These are phyloP conservation scores for Contarinia nasturtii DNA, from an alignment of 1,140 invertebrate species.

Conservation along the genomic window DNA sequence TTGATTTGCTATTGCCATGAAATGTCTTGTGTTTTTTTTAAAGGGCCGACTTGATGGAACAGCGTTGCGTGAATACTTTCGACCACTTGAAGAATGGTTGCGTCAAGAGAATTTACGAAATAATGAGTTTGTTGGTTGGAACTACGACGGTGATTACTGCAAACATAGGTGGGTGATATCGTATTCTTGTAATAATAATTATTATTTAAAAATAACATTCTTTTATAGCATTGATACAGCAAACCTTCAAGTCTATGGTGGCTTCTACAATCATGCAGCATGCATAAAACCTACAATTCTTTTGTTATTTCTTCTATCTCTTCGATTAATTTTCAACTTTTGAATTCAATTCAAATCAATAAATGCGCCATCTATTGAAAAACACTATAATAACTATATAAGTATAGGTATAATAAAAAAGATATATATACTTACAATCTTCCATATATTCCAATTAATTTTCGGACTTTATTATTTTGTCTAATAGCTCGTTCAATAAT, in stretches of 20 bases:
- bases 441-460: too few relatives aligned
- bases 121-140: conserved; percentile 62
- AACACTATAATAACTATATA: not conserved
- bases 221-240: conserved; percentile 57
- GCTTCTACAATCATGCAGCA: conserved; percentile 43
- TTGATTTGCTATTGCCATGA: too few relatives aligned
- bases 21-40: too few relatives aligned
- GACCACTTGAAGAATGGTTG: conserved; percentile 77
- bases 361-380: not conserved
- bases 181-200: conserved; percentile 3
- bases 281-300: conserved; percentile 19
- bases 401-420: too few relatives aligned
- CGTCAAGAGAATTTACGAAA: conserved; percentile 60
- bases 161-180: conserved; percentile 49
- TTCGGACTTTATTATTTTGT: too few relatives aligned
- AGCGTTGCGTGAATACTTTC: conserved; percentile 82
- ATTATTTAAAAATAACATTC: not conserved
- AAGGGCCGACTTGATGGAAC: conserved; percentile 55
- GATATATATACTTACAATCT: too few relatives aligned
- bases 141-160: conserved; percentile 71
- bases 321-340: conserved; percentile 3
- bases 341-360: too few relatives aligned
- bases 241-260: conserved; percentile 60
- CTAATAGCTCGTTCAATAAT: too few relatives aligned
- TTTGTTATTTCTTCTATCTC: conserved; percentile 18